phyloP scores from a whole-genome alignment of 2,888 invertebrate species.

The Fissipunctia ypsillon region DNA sequence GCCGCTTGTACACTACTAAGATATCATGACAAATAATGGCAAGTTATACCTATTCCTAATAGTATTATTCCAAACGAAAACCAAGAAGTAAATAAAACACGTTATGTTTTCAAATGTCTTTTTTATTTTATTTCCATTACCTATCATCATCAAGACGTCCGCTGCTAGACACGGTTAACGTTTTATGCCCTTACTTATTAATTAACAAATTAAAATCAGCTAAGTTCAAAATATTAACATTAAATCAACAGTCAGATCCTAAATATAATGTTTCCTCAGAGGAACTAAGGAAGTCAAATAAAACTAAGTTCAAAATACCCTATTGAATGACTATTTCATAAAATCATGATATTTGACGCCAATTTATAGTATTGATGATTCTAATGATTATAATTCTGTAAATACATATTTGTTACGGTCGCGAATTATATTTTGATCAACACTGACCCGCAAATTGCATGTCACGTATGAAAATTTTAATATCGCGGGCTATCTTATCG shows the following conservation, averaged over 20 bases:
- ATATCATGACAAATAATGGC: slow-evolving; percentile 2
- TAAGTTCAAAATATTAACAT: neutral
- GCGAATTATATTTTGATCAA: neutral
- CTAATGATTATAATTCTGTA: neutral
- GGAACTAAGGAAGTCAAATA: neutral
- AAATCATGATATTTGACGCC: neutral
- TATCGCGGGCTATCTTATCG: neutral
- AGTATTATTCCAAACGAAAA: slow-evolving; percentile 9
- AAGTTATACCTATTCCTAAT: neutral
- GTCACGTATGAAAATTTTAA: neutral
- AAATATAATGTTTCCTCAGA: neutral
- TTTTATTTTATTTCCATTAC: neutral
- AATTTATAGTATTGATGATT: neutral
- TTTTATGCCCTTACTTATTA: neutral
- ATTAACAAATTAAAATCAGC: neutral
- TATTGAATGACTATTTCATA: neutral
- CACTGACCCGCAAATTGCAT: neutral
- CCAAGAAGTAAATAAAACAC: slow-evolving; percentile 18
- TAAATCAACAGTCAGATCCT: slow-evolving; percentile 2
- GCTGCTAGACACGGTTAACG: neutral
- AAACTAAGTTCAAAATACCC: neutral
- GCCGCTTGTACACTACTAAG: neutral
- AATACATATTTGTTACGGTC: neutral
- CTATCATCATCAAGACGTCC: neutral
- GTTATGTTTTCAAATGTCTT: neutral